phyloP scores from a whole-genome alignment of 2,888 invertebrate species.

The Tachystola acroxantha region DNA sequence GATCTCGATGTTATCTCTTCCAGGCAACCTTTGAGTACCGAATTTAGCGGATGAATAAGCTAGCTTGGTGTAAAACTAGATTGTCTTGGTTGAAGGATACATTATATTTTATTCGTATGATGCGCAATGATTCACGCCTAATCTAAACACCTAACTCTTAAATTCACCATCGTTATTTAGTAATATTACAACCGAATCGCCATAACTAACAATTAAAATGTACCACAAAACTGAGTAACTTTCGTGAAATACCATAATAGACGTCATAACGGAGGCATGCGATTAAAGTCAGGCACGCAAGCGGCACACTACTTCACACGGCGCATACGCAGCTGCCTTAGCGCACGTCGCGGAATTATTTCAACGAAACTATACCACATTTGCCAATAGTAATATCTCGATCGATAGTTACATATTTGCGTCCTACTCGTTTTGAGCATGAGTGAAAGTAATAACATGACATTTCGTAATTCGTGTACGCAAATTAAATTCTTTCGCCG shows the following conservation, averaged over 20 bases:
- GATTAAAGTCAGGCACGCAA: conserved; percentile 10
- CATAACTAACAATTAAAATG: conserved; percentile 18
- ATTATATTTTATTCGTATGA: no score
- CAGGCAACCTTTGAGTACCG: no score
- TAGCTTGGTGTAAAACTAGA: no score
- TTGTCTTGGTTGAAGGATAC: no score
- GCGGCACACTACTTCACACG: conserved; percentile 26
- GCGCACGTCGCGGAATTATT: conserved; percentile 23
- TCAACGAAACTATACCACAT: background rate
- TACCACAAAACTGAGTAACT: conserved; percentile 32
- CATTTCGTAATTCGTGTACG: no score
- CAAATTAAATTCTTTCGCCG: no score
- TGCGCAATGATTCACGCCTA: background rate
- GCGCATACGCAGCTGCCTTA: conserved; percentile 22
- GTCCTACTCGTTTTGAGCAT: no score
- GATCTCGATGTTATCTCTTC: no score
- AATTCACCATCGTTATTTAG: conserved; percentile 29
- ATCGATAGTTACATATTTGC: no score
- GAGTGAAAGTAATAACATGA: no score
- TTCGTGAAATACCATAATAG: conserved; percentile 52
- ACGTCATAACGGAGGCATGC: conserved; percentile 29
- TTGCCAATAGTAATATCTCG: no score
- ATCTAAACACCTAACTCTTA: background rate
- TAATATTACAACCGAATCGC: conserved; percentile 21
- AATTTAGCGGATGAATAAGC: no score